Base-by-base conservation (phyloP, 2,797 vertebrate species). In the Leptoclinus maculatus region DNA sequence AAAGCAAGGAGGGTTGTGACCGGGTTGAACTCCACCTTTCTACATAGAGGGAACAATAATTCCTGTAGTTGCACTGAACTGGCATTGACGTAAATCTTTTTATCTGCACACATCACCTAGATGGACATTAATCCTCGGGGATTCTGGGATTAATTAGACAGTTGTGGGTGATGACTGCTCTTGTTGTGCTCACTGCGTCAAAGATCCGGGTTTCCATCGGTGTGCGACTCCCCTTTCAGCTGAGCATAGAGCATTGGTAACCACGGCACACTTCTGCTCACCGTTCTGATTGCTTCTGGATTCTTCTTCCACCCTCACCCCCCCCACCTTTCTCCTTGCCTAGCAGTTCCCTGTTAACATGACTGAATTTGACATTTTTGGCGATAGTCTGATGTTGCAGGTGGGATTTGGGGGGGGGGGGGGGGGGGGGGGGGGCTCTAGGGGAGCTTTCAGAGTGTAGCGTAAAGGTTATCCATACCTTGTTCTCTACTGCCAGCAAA, bases 1-100 rank as follows among this genome's bases (percentile, higher is more conserved):
- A 89, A 89, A 62, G 49, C 74, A 62, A 23, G 9, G 36, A 82
- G 87, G 90, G 8, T 8, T 54, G 12, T 39, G 25, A 13, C 13
- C 41, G 14, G 11, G 7, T 36, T 53, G n/a, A 67, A 21, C 54
- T 49, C 49, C 5, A 8, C 29, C 13, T 73, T 57, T 11, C 32
- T 34, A 2, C 29, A 38, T 7, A 54, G 59, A 66, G 12, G 25
- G 1, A 16, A 17, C n/a, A 19, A 13, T 25, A 3, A 16, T 63
- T 65, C 3, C 12, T 38, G 13, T 19, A 29, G 25, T 23, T 38
- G 19, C 2, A 21, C 38, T 75, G 5, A 49, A 29, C 3, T 27
- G 1, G 36, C 29, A 14, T 25, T 34, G 12, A 65, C 8, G 1
- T n/a, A 39, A 54, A 66, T 11, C 13, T 5, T 25, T 53, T 53